A percentile compares a stretch with the other conserved stretches of the same genome.
Evolutionary conservation across 2,888 invertebrate species (phyloP).

Genomic region (Apodemia duryi): DNA sequence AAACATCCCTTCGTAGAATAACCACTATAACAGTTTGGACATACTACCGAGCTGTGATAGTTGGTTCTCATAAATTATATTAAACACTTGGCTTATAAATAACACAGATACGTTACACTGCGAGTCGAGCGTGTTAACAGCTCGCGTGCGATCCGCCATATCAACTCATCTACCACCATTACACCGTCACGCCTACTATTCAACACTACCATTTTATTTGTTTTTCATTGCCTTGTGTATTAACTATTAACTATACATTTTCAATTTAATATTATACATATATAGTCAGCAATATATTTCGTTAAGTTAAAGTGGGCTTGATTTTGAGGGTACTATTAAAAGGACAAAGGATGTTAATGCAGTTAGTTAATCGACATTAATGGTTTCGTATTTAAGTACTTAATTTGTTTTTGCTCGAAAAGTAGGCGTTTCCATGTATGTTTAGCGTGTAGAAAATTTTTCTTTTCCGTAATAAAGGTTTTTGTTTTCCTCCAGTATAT

Average conservation of each 20-base stretch:
- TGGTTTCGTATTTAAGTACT: too few relatives aligned
- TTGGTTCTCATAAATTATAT: conserved; percentile 29
- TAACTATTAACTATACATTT: conserved; percentile 3
- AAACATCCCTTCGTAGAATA: background rate
- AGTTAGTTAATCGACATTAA: too few relatives aligned
- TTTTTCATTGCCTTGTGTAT: conserved; percentile 9
- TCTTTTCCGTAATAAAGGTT: too few relatives aligned
- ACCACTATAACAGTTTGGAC: background rate
- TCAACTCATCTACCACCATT: conserved; percentile 31
- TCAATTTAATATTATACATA: background rate
- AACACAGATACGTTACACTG: conserved; percentile 30
- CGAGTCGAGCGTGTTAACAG: conserved; percentile 33
- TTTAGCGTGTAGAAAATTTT: too few relatives aligned
- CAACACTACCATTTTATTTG: conserved; percentile 20
- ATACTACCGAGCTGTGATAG: conserved; percentile 20
- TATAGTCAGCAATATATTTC: conserved; percentile 1
- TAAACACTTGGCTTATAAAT: conserved; percentile 29
- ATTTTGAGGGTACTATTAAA: too few relatives aligned
- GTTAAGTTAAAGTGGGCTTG: background rate
- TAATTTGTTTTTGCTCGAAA: too few relatives aligned
- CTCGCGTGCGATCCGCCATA: conserved; percentile 33
- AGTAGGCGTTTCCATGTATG: too few relatives aligned
- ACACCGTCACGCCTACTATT: conserved; percentile 30
- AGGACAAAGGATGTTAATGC: too few relatives aligned
- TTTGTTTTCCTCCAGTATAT: too few relatives aligned